Evolutionary conservation across 2,888 invertebrate genomes (phyloP).

Genomic region (Ferrisia virgata): DNA sequence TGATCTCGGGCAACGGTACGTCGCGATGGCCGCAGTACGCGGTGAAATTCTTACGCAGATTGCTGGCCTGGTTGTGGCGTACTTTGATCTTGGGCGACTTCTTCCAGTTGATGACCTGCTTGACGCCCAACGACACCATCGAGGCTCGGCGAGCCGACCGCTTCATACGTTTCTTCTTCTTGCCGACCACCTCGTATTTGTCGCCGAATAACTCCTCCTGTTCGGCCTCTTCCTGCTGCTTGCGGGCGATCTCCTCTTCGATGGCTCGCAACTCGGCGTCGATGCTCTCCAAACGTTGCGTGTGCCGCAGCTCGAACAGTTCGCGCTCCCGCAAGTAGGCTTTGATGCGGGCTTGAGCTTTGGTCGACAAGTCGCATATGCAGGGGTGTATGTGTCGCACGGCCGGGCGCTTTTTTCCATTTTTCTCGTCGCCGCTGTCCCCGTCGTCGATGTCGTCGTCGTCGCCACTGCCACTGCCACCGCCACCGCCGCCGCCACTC

Average conservation of each 20-base stretch:
- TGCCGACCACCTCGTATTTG: neutral
- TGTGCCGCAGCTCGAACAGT: neutral
- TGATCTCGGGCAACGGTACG: neutral
- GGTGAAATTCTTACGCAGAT: neutral
- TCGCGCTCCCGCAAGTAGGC: neutral
- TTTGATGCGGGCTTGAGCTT: neutral
- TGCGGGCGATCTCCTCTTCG: neutral
- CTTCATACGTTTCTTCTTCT: constrained; percentile 4
- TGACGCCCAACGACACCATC: neutral
- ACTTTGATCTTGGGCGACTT: neutral
- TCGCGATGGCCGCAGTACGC: neutral
- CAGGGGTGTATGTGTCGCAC: neutral
- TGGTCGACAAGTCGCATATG: neutral
- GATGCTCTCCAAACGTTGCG: neutral
- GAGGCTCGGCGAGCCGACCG: neutral
- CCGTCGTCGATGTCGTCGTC: neutral
- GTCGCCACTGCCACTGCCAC: neutral
- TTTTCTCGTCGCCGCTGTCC: neutral
- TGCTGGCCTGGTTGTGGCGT: neutral
- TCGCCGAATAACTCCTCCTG: neutral
- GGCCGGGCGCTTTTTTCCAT: neutral
- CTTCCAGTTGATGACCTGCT: neutral
- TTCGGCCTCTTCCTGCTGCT: neutral
- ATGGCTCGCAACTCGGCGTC: neutral
- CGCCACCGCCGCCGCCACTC: neutral